phyloP scores from a whole-genome alignment of 2,797 vertebrate genomes.

The Phalloptychus januarius region DNA sequence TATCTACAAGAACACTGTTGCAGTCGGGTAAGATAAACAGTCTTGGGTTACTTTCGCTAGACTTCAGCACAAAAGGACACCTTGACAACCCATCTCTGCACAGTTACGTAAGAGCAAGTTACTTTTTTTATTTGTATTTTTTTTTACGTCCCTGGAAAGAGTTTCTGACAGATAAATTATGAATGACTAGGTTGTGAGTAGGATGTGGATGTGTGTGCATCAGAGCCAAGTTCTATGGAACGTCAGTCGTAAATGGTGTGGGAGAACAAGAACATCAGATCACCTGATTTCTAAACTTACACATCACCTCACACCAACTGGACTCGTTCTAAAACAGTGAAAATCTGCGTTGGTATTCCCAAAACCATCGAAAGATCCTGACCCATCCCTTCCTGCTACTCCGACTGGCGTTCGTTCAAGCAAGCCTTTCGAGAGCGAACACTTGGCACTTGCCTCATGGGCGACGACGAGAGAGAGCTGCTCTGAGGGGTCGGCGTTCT shows the following conservation, averaged over 20 bases:
- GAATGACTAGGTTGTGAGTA: neutral
- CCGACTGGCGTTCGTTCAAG: neutral
- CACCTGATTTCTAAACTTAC: neutral
- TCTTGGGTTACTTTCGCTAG: neutral
- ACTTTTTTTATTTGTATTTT: neutral
- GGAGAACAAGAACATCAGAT: neutral
- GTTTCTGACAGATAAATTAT: neutral
- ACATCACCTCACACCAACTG: neutral
- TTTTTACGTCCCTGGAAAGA: neutral
- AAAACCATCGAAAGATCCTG: neutral
- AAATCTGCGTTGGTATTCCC: neutral
- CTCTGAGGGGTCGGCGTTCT: constrained; percentile 74
- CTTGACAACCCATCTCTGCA: neutral
- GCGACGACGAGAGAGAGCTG: constrained; percentile 77
- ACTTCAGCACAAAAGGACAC: neutral
- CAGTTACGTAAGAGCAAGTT: neutral
- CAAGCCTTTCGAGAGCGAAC: neutral
- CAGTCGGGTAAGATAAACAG: neutral
- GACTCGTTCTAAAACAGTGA: neutral
- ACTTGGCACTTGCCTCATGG: constrained; percentile 73
- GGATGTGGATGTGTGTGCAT: neutral
- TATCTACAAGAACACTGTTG: neutral
- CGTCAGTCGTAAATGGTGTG: neutral
- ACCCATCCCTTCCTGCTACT: neutral
- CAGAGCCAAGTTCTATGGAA: neutral